Conservation (phyloP, 1,140 invertebrate species). For the Macrosteles quadrilineatus region DNA sequence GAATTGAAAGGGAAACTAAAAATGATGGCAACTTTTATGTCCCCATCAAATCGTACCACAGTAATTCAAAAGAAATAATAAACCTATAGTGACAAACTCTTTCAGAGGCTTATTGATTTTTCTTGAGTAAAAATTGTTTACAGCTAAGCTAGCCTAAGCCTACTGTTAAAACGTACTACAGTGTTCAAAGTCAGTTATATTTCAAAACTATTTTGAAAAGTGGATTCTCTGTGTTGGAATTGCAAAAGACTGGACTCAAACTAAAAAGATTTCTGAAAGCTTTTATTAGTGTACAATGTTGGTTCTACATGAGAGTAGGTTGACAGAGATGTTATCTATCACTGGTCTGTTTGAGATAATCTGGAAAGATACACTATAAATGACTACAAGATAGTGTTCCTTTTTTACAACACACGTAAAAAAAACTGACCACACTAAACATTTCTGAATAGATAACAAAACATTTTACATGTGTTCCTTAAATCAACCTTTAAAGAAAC, state of each 20-base stretch:
- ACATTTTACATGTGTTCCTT: not conserved
- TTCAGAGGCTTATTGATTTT: too few relatives aligned
- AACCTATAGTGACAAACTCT: too few relatives aligned
- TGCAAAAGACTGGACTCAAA: not conserved
- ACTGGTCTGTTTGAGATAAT: not conserved
- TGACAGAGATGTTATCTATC: slow-evolving; percentile 6
- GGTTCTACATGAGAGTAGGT: slow-evolving; percentile 22
- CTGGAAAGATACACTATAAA: slow-evolving; percentile 8
- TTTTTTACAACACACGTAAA: slow-evolving; percentile 23
- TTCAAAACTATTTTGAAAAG: too few relatives aligned
- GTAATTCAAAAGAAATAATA: too few relatives aligned
- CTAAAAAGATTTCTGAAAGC: slow-evolving; percentile 27
- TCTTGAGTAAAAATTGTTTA: too few relatives aligned
- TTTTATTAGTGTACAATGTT: slow-evolving; percentile 27
- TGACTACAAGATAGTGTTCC: slow-evolving; percentile 18
- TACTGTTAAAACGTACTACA: too few relatives aligned
- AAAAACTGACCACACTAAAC: slow-evolving; percentile 11
- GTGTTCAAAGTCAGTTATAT: too few relatives aligned
- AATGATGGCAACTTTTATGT: too few relatives aligned
- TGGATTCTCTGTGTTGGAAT: too few relatives aligned
- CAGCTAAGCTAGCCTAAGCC: too few relatives aligned
- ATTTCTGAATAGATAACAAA: not conserved
- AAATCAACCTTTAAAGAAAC: not conserved
- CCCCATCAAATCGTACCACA: too few relatives aligned
- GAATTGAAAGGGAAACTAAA: too few relatives aligned